Evolutionary conservation across 2,888 invertebrate species (phyloP).

Genomic region (Brenthis daphne): DNA sequence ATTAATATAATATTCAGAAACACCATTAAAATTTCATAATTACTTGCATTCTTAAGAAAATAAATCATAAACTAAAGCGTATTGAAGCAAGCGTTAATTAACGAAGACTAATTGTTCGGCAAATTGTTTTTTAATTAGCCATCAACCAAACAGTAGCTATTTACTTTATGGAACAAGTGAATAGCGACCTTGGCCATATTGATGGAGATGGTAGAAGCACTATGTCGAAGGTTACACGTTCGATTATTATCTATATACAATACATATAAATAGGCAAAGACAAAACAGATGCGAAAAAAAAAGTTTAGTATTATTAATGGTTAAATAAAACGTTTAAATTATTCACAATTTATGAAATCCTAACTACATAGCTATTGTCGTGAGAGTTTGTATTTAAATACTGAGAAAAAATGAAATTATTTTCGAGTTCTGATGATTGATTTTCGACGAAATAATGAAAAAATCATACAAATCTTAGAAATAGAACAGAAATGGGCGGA

Average conservation of each 20-base stretch:
- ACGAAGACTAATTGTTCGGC: slow-evolving; percentile 42
- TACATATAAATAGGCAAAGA: no score
- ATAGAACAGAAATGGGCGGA: no score
- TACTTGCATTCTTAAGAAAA: slow-evolving; percentile 24
- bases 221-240: background rate
- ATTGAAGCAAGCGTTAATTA: slow-evolving; percentile 35
- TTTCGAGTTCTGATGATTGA: no score
- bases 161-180: slow-evolving; percentile 6
- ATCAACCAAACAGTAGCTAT: slow-evolving; percentile 32
- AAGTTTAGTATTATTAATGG: no score
- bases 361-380: no score
- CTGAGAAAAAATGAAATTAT: no score
- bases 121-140: slow-evolving; percentile 45
- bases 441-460: no score
- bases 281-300: no score
- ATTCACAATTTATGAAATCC: no score
- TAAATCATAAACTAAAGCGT: slow-evolving; percentile 26
- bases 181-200: background rate
- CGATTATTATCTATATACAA: background rate
- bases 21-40: slow-evolving; percentile 16
- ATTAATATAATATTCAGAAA: slow-evolving; percentile 5
- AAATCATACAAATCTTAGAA: no score
- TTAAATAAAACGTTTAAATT: no score
- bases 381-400: no score
- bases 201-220: background rate